Percentiles rank a stretch among this genome's conserved stretches.
Evolutionary conservation across 64 coral and sea anemone genomes (phyloP).

Genomic region (Stichodactyla mertensii): DNA sequence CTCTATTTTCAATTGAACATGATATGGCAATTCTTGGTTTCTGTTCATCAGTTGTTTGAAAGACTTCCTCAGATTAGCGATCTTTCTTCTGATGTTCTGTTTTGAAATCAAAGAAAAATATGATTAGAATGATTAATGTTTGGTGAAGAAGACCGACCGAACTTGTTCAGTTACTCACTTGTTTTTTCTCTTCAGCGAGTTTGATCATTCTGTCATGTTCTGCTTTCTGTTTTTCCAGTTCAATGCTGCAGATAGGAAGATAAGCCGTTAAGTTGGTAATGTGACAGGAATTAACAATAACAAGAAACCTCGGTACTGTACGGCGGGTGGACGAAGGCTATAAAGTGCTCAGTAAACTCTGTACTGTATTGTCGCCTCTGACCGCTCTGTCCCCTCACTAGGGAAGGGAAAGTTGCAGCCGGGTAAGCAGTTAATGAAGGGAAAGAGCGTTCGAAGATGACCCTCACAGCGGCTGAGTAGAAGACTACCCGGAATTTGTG

Average conservation of each 20-base stretch:
- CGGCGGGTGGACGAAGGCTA: no score
- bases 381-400: no score
- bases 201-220: slow-evolving; percentile 97
- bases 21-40: slow-evolving; percentile 71
- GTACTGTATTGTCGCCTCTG: no score
- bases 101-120: not conserved
- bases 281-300: no score
- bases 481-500: no score
- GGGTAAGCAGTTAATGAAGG: no score
- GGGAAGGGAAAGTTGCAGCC: no score
- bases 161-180: slow-evolving; percentile 32
- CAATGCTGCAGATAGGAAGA: slow-evolving; percentile 51
- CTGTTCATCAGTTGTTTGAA: slow-evolving; percentile 77
- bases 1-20: slow-evolving; percentile 69
- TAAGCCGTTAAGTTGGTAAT: not conserved
- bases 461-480: no score
- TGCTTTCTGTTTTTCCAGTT: slow-evolving; percentile 98
- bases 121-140: not conserved
- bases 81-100: slow-evolving; percentile 76
- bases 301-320: no score
- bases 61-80: slow-evolving; percentile 68
- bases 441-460: no score
- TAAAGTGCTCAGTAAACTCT: no score
- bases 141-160: no score
- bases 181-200: slow-evolving; percentile 97